phyloP scores from a whole-genome alignment of 1,140 invertebrate species.

The Sitobion miscanthi region DNA sequence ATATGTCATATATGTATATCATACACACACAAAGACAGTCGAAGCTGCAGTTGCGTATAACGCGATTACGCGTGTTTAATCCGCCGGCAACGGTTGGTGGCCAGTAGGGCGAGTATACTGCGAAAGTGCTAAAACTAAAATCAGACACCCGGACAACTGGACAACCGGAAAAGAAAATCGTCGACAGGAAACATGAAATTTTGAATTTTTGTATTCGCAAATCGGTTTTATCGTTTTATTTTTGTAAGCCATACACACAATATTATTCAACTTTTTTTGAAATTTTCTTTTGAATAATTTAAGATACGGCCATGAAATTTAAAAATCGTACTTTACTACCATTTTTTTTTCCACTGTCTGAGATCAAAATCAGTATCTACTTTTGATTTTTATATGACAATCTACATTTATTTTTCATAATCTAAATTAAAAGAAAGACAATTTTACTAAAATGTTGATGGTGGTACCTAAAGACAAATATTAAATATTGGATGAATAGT shows the following conservation, averaged over 20 bases:
- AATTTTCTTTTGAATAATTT: not conserved
- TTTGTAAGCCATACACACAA: not conserved
- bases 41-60: not conserved
- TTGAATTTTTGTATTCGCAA: not conserved
- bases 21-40: not conserved
- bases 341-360: not conserved
- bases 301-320: not conserved
- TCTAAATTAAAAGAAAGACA: too few relatives aligned
- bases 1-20: not conserved
- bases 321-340: not conserved
- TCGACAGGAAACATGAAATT: conserved; percentile 1
- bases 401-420: not conserved
- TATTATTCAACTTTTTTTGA: not conserved
- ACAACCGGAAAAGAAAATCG: not conserved
- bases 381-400: not conserved
- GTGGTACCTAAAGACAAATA: too few relatives aligned
- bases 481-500: too few relatives aligned
- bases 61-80: not conserved
- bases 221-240: not conserved
- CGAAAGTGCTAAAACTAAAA: not conserved
- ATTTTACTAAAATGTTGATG: too few relatives aligned
- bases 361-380: not conserved
- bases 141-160: too few relatives aligned
- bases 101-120: not conserved
- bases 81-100: not conserved